These are phyloP conservation scores for Falco novaeseelandiae DNA, from an alignment of 2,797 vertebrate species.

Conservation along the genomic window DNA sequence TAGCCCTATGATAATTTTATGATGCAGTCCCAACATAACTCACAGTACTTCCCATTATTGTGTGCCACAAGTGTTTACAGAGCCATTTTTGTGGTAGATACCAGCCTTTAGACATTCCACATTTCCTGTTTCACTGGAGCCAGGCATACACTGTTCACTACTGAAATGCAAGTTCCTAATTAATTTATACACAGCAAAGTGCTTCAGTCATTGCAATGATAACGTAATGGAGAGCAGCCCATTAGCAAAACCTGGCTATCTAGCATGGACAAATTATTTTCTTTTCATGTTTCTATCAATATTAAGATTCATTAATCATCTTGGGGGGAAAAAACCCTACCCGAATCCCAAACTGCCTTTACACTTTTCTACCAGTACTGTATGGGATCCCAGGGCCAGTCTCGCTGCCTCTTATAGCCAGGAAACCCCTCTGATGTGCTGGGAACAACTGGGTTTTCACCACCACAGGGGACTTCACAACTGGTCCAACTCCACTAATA, in stretches of 20 bases:
- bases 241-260: conserved; percentile 64
- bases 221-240: conserved; percentile 36
- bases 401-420: not conserved
- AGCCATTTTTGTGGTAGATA: conserved; percentile 38
- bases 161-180: not conserved
- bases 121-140: not conserved
- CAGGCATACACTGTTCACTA: not conserved
- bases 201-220: conserved; percentile 58
- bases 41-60: not conserved
- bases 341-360: not conserved
- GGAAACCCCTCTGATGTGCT: not conserved
- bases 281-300: conserved; percentile 44
- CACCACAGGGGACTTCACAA: not conserved
- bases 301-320: conserved; percentile 6
- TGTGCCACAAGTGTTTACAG: conserved; percentile 32
- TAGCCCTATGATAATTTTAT: conserved; percentile 3
- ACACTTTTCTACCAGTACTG: not conserved
- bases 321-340: not conserved
- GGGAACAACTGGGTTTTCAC: not conserved
- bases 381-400: not conserved
- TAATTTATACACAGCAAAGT: conserved; percentile 48
- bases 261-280: conserved; percentile 59
- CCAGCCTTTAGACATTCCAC: not conserved
- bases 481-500: not conserved
- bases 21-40: not conserved